These are phyloP conservation scores for Scaptomyza parva DNA, from an alignment of 2,888 invertebrate species.

Conservation along the genomic window DNA sequence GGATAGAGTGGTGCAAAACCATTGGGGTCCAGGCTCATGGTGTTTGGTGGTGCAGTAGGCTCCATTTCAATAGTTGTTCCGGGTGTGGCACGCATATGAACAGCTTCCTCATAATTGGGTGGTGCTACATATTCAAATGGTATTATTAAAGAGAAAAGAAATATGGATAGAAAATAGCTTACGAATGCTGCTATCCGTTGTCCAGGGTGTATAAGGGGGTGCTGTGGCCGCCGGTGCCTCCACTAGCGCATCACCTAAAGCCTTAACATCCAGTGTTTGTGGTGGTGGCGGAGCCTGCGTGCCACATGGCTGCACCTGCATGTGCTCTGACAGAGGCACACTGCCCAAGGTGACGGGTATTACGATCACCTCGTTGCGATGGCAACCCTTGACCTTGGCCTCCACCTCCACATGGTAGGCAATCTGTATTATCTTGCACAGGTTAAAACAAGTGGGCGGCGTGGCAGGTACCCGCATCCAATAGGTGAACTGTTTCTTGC, in stretches of 20 bases:
- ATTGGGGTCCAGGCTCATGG: constrained; percentile 49
- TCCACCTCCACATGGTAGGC: constrained; percentile 78
- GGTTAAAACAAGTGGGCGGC: constrained; percentile 79
- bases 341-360: constrained; percentile 83
- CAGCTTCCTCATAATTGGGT: constrained; percentile 82
- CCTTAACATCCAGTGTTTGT: constrained; percentile 33
- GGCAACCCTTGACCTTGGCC: constrained; percentile 71
- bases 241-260: background rate
- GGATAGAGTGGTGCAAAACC: constrained; percentile 78
- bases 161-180: constrained; percentile 10
- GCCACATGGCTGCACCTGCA: constrained; percentile 37
- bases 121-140: constrained; percentile 64
- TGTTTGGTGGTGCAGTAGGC: constrained; percentile 50
- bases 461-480: constrained; percentile 78
- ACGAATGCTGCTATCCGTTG: constrained; percentile 59
- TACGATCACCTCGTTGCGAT: constrained; percentile 61
- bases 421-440: constrained; percentile 78
- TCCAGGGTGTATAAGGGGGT: constrained; percentile 57
- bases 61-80: constrained; percentile 3
- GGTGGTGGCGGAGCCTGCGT: constrained; percentile 2
- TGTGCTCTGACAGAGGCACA: constrained; percentile 68
- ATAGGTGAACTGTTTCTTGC: constrained; percentile 72
- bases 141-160: background rate
- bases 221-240: constrained; percentile 13
- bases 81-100: constrained; percentile 65